A percentile compares a stretch with the other conserved stretches of the same genome.
Evolutionary conservation across 30 jellyfish, hydroid and myxozoan species (phyloP).

Genomic region (Hydractinia symbiolongicarpus): DNA sequence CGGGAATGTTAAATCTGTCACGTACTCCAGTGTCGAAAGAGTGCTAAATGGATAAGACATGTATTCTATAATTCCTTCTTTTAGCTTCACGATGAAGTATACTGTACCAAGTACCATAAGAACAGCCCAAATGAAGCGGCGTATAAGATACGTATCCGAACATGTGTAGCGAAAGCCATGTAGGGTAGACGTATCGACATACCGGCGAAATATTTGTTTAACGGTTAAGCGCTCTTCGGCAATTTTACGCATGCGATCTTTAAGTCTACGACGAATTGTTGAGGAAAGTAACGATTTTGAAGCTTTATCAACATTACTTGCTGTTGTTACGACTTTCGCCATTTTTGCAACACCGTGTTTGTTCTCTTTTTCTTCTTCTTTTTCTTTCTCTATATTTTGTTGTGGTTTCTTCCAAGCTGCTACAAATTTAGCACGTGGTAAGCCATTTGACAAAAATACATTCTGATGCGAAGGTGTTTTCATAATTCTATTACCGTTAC

Average conservation of each 20-base stretch:
- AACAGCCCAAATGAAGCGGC: slow-evolving; percentile 83
- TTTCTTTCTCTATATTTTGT: no score
- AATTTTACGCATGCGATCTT: slow-evolving; percentile 57
- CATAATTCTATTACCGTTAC: no score
- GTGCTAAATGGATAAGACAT: slow-evolving; percentile 79
- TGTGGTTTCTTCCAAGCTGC: no score
- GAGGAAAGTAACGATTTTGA: neutral
- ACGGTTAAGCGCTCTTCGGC: slow-evolving; percentile 85
- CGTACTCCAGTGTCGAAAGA: slow-evolving; percentile 74
- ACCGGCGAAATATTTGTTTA: slow-evolving; percentile 66
- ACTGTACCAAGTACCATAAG: slow-evolving; percentile 68
- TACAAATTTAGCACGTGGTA: no score
- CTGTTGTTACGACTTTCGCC: slow-evolving; percentile 17
- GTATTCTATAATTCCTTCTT: slow-evolving; percentile 58
- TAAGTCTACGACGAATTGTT: neutral
- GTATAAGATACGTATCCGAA: slow-evolving; percentile 66
- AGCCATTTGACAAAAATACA: no score
- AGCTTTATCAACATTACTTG: slow-evolving; percentile 2
- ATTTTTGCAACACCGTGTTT: neutral
- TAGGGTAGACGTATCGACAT: slow-evolving; percentile 71
- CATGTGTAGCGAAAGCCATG: slow-evolving; percentile 88
- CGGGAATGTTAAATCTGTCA: slow-evolving; percentile 49
- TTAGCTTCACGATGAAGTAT: slow-evolving; percentile 61
- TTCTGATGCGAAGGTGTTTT: no score
- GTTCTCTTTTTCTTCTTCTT: no score